Evolutionary conservation across 2,888 invertebrate species (phyloP).

Genomic region (Pseudanteris insignis): DNA sequence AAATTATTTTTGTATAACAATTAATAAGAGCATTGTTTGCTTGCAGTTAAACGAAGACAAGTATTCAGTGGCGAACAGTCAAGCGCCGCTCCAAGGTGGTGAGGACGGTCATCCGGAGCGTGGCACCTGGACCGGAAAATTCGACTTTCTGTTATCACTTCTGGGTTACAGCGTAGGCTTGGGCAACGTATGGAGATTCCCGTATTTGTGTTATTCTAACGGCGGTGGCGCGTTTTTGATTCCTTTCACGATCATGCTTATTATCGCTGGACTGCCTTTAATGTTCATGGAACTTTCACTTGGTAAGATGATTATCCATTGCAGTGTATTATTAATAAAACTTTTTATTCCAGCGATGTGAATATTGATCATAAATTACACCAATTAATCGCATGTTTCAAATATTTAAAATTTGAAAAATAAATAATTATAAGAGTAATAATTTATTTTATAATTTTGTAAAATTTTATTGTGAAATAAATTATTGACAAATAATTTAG

Average conservation of each 20-base stretch:
- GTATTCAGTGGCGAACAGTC: slow-evolving; percentile 67
- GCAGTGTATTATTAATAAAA: too few species aligned
- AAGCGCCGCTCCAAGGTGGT: slow-evolving; percentile 65
- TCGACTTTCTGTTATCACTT: slow-evolving; percentile 77
- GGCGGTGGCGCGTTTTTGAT: slow-evolving; percentile 85
- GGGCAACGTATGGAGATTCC: slow-evolving; percentile 81
- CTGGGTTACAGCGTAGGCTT: slow-evolving; percentile 79
- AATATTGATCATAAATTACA: too few species aligned
- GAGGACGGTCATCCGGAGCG: slow-evolving; percentile 70
- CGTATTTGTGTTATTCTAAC: slow-evolving; percentile 79
- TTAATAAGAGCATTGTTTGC: too few species aligned
- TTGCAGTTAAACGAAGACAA: slow-evolving; percentile 65
- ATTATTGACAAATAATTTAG: too few species aligned
- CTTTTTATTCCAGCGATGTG: too few species aligned
- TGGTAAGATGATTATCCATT: slow-evolving; percentile 59
- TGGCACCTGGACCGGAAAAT: slow-evolving; percentile 79
- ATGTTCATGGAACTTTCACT: slow-evolving; percentile 88
- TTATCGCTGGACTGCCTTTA: slow-evolving; percentile 81
- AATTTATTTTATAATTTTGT: too few species aligned
- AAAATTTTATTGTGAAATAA: too few species aligned
- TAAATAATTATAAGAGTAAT: too few species aligned
- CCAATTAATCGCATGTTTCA: too few species aligned
- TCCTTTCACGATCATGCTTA: slow-evolving; percentile 82
- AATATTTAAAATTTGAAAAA: too few species aligned
- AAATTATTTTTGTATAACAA: too few species aligned